Conservation (phyloP, 1,140 invertebrate species). For the Megalopta genalis region DNA sequence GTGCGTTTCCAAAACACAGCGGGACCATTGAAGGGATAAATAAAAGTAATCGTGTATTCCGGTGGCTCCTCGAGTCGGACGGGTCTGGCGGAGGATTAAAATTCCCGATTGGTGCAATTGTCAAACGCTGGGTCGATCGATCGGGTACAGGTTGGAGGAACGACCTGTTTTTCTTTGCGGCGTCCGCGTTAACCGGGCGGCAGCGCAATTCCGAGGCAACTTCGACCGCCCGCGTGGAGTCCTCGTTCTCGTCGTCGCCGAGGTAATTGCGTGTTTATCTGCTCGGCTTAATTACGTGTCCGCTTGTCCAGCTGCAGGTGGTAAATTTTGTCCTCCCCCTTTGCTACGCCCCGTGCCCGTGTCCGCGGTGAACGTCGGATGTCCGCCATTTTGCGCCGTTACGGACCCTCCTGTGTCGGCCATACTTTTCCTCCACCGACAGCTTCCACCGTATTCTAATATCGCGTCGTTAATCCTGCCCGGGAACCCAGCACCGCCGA, state of each 20-base stretch:
- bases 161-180: slow-evolving; percentile 35
- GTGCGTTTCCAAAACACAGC: no score
- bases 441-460: neutral
- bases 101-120: slow-evolving; percentile 1
- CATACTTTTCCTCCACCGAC: neutral
- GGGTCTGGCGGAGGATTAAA: no score
- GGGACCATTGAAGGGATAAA: no score
- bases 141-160: neutral
- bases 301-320: slow-evolving; percentile 71
- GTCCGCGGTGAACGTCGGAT: slow-evolving; percentile 13
- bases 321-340: slow-evolving; percentile 66
- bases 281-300: slow-evolving; percentile 75
- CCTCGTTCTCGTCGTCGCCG: slow-evolving; percentile 60
- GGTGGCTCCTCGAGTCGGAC: no score
- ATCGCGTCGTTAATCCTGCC: neutral
- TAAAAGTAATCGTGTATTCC: no score
- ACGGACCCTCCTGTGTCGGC: neutral
- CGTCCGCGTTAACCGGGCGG: neutral
- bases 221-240: slow-evolving; percentile 14
- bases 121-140: neutral
- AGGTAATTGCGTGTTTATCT: slow-evolving; percentile 76
- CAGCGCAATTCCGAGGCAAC: slow-evolving; percentile 20
- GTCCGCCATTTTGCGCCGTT: slow-evolving; percentile 50
- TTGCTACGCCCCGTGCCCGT: slow-evolving; percentile 28
- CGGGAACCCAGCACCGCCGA: no score